phyloP scores from a whole-genome alignment of 2,888 invertebrate genomes.

The Diplolepis rosae region DNA sequence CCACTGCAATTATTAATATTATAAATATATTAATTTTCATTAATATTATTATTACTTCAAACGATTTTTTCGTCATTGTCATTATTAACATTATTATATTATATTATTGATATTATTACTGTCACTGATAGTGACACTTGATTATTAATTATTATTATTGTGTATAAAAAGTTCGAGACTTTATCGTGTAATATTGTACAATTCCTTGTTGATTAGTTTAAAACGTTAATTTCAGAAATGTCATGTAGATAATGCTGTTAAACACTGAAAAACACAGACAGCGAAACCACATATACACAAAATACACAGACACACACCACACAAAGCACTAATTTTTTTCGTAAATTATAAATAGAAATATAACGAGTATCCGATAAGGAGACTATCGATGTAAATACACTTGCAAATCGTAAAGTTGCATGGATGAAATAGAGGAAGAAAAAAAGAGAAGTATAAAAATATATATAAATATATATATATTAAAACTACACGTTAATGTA shows the following conservation, averaged over 20 bases:
- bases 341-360: slow-evolving; percentile 67
- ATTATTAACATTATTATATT: slow-evolving; percentile 44
- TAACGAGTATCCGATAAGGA: slow-evolving; percentile 65
- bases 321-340: slow-evolving; percentile 49
- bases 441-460: slow-evolving; percentile 47
- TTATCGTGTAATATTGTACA: slow-evolving; percentile 66
- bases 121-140: slow-evolving; percentile 33
- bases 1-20: slow-evolving; percentile 45
- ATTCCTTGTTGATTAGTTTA: slow-evolving; percentile 64
- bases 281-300: slow-evolving; percentile 27
- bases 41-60: slow-evolving; percentile 39
- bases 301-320: slow-evolving; percentile 41
- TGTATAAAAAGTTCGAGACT: slow-evolving; percentile 61
- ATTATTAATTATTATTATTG: slow-evolving; percentile 58
- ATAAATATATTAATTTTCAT: slow-evolving; percentile 45
- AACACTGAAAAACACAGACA: slow-evolving; percentile 43
- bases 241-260: slow-evolving; percentile 68
- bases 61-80: slow-evolving; percentile 33
- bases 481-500: slow-evolving; percentile 46
- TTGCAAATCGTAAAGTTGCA: slow-evolving; percentile 38
- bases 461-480: slow-evolving; percentile 48
- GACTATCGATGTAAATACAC: slow-evolving; percentile 69
- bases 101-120: slow-evolving; percentile 42
- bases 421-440: slow-evolving; percentile 31
- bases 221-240: slow-evolving; percentile 57